Percentiles rank a stretch among this genome's conserved stretches.
phyloP scores from a whole-genome alignment of 2,797 vertebrate species.

The Pseudocheirus occidentalis region DNA sequence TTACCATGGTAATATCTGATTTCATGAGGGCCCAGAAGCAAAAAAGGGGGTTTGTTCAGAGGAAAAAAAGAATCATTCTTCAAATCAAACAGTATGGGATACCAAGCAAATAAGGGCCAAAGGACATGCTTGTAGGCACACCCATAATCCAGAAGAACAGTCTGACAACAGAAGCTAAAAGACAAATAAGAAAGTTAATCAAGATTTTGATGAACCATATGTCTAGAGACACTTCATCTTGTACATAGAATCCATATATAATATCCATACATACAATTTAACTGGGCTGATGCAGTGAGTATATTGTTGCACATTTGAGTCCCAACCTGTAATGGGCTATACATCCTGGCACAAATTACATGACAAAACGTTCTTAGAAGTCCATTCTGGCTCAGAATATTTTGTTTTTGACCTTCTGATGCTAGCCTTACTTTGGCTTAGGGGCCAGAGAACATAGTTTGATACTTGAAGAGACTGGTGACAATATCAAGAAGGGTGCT shows the following conservation, averaged over 20 bases:
- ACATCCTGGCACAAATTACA: slow-evolving; percentile 37
- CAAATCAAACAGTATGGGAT: neutral
- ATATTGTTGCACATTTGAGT: neutral
- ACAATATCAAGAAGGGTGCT: neutral
- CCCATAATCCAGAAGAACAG: neutral
- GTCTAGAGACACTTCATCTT: neutral
- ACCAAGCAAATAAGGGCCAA: neutral
- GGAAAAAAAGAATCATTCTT: neutral
- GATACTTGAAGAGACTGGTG: neutral
- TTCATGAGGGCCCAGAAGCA: neutral
- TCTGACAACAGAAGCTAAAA: neutral
- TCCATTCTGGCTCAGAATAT: slow-evolving; percentile 30
- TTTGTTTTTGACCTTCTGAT: slow-evolving; percentile 37
- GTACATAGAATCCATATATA: neutral
- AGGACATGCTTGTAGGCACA: neutral
- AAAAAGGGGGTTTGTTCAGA: neutral
- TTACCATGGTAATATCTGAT: neutral
- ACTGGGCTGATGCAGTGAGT: neutral
- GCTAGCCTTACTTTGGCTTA: neutral
- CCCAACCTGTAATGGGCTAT: neutral
- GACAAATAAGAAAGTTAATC: neutral
- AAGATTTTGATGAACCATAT: neutral
- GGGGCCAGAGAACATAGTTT: neutral
- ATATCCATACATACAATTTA: neutral
- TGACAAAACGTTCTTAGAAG: neutral